Base-by-base conservation (phyloP, 2,888 invertebrate species). In the Meandrusa payeni region DNA sequence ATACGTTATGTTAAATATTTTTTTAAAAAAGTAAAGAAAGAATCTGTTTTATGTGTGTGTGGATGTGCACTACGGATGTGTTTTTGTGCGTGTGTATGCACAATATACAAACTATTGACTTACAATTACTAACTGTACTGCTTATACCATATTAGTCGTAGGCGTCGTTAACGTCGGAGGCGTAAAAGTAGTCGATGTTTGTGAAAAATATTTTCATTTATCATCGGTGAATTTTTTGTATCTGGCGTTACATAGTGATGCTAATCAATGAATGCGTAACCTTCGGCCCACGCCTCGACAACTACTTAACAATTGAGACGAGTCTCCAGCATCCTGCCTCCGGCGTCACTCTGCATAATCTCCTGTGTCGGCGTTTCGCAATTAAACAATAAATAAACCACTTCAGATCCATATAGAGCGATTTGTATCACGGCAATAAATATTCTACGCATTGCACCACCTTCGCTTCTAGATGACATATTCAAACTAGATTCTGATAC, bases 231-330 rank as follows among this genome's bases (percentile, higher is more conserved):
- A 2, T 9, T 11, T 39, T 38, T 36, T 17, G n/a, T n/a, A n/a
- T 6, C 6, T 9, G 12, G n/a, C 7, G 1, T 23, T 29, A 10
- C 23, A 6, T 4, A 6, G 13, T 9, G 17, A 42, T 42, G 41
- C 9, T 37, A 42, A 42, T 37, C 41, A 42, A 42, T 24, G 29
- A 9, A 22, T 15, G 36, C 41, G 33, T 31, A 31, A 40, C 22
- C 29, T 9, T 12, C 1, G 24, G 6, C 36, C 31, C 9, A 36
- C 24, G 24, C 10, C 23, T 17, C 17, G 17, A 7, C 6, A 1
- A 22, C 36, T 42, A 42, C 36, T 42, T 42, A 37, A 12, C 26
- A 42, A 37, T 42, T 42, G 29, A 11, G 4, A 23, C 36, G 12
- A 24, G 36, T 19, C 23, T 6, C 13, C 24, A 24, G 36, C 24